Evolutionary conservation across 2,113 vertebrate species (phyloP).

Genomic region (Gorilla gorilla): DNA sequence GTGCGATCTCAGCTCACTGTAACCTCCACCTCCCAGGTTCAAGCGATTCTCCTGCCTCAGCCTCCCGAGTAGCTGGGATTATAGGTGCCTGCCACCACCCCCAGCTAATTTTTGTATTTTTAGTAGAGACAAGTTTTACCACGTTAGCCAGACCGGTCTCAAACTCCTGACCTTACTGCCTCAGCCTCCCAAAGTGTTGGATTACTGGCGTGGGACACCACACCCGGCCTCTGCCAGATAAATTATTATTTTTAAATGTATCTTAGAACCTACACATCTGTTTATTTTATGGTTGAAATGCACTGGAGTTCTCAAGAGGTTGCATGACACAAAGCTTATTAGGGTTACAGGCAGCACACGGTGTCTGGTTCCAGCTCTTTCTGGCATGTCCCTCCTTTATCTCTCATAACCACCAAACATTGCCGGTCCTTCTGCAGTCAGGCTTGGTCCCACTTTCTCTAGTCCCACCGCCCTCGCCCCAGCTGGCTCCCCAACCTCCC

Average conservation of each 20-base stretch:
- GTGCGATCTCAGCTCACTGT: fast-evolving
- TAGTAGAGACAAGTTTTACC: too few species aligned
- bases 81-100: too few species aligned
- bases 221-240: neutral
- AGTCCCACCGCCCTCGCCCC: too few species aligned
- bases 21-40: too few species aligned
- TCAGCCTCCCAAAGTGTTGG: too few species aligned
- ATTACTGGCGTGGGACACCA: too few species aligned
- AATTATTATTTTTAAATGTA: neutral
- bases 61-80: too few species aligned
- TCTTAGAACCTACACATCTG: neutral
- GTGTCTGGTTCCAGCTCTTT: neutral
- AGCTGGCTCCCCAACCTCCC: fast-evolving
- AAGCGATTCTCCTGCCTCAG: too few species aligned
- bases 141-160: too few species aligned
- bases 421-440: neutral
- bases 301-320: neutral
- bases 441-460: neutral
- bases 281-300: neutral
- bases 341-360: neutral
- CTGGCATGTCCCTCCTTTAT: neutral
- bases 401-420: neutral
- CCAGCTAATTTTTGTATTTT: too few species aligned
- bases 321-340: neutral
- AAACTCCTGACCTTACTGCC: too few species aligned